Conservation (phyloP, 2,797 vertebrate genomes). For the Halcyon smyrnensis region DNA sequence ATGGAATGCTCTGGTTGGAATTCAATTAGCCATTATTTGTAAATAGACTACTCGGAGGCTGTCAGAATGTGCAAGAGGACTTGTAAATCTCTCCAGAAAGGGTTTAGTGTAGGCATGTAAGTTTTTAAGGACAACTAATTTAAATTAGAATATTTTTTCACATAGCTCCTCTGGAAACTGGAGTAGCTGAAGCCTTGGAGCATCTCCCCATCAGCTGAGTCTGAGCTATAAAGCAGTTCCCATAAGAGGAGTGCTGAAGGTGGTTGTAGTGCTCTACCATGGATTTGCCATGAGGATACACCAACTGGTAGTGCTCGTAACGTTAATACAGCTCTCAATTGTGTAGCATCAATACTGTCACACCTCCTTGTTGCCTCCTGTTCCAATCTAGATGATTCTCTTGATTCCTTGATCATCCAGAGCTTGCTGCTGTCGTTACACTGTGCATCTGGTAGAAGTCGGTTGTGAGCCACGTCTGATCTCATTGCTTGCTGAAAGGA, state of each 20-base stretch:
- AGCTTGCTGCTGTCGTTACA: neutral
- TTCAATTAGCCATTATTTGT: neutral
- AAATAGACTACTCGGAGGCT: neutral
- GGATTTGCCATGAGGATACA: neutral
- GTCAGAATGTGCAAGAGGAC: neutral
- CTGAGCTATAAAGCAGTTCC: neutral
- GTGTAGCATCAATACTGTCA: neutral
- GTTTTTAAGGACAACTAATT: neutral
- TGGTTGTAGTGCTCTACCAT: neutral
- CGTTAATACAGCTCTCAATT: neutral
- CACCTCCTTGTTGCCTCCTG: rapidly evolving
- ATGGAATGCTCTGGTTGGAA: neutral
- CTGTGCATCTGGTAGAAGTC: neutral
- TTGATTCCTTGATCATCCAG: neutral
- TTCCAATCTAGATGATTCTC: too few species aligned
- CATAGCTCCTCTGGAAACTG: neutral
- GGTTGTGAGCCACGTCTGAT: neutral
- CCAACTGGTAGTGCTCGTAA: neutral
- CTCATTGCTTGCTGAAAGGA: neutral
- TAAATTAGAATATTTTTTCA: neutral
- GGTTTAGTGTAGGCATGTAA: neutral
- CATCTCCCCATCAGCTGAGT: neutral
- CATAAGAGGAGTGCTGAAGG: rapidly evolving
- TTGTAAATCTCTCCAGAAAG: neutral
- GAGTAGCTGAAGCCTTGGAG: neutral